A percentile compares a stretch with the other conserved stretches of the same genome.
These are phyloP conservation scores for Pseudomyrmex pallidus DNA, from an alignment of 1,140 invertebrate genomes.

Conservation along the genomic window DNA sequence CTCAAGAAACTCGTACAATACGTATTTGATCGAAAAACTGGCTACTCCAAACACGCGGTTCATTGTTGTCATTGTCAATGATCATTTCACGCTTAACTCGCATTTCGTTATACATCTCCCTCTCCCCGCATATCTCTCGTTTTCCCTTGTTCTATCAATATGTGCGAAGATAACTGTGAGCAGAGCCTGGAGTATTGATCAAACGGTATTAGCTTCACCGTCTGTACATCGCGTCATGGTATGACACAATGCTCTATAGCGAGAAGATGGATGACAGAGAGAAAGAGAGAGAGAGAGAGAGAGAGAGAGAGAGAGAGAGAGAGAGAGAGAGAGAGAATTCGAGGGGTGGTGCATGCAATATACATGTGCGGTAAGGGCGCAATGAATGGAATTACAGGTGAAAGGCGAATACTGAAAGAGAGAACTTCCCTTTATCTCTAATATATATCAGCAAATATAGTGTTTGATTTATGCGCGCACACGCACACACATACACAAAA, in stretches of 20 bases:
- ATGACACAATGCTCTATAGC: conserved; percentile 36
- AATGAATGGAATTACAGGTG: conserved; percentile 36
- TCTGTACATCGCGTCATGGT: conserved; percentile 33
- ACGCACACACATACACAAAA: no score
- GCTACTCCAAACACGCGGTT: not conserved
- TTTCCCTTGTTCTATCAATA: conserved; percentile 32
- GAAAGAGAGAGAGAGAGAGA: not conserved
- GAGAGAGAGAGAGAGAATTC: no score
- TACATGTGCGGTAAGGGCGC: not conserved
- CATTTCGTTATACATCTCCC: not conserved
- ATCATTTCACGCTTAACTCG: not conserved
- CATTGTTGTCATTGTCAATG: not conserved
- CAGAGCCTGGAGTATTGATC: conserved; percentile 79
- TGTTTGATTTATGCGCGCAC: not conserved
- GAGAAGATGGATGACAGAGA: conserved; percentile 22
- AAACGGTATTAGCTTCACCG: conserved; percentile 68
- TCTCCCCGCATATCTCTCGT: conserved; percentile 9
- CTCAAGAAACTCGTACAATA: not conserved
- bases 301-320: not conserved
- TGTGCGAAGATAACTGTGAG: conserved; percentile 73
- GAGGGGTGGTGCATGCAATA: no score
- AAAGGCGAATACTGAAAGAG: not conserved
- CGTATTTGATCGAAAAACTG: conserved; percentile 8
- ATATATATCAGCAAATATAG: not conserved
- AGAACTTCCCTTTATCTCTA: not conserved